Percentiles rank a stretch among this genome's conserved stretches.
Evolutionary conservation across 2,797 vertebrate species (phyloP).

Genomic region (Aselliscus stoliczkanus): DNA sequence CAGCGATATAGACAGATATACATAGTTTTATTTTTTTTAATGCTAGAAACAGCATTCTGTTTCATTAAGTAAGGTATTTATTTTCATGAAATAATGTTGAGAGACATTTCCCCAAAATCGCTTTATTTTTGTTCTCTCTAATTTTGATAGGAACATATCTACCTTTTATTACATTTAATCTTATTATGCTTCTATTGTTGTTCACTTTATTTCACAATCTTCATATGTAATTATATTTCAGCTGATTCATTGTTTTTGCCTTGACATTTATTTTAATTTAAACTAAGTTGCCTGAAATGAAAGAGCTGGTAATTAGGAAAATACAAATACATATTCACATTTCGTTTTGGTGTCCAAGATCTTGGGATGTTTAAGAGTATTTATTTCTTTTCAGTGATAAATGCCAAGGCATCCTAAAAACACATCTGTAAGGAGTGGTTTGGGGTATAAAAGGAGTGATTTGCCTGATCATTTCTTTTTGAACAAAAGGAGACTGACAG

Average conservation of each 20-base stretch:
- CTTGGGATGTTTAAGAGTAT: conserved; percentile 9
- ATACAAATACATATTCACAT: conserved; percentile 12
- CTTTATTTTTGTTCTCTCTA: conserved; percentile 42
- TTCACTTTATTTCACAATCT: conserved; percentile 44
- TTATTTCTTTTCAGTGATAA: conserved; percentile 48
- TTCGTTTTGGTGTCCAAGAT: conserved; percentile 10
- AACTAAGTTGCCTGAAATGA: conserved; percentile 23
- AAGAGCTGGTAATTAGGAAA: not conserved
- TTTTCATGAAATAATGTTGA: conserved; percentile 46
- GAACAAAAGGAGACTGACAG: conserved; percentile 47
- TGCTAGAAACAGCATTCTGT: not conserved
- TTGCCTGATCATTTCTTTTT: conserved; percentile 50
- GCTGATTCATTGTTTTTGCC: conserved; percentile 31
- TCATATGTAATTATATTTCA: conserved; percentile 55
- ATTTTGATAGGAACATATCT: no score
- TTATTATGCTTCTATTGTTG: conserved; percentile 37
- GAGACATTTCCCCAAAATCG: conserved; percentile 21
- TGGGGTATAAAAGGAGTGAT: conserved; percentile 36
- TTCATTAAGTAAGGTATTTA: not conserved
- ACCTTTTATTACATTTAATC: no score
- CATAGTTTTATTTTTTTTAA: not conserved
- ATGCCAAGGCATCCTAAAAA: conserved; percentile 43
- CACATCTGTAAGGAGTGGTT: not conserved
- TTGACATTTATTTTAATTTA: conserved; percentile 48
- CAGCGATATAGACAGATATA: not conserved